Conservation (phyloP, 2,113 vertebrate genomes). For the Paraplagusia blochii region DNA sequence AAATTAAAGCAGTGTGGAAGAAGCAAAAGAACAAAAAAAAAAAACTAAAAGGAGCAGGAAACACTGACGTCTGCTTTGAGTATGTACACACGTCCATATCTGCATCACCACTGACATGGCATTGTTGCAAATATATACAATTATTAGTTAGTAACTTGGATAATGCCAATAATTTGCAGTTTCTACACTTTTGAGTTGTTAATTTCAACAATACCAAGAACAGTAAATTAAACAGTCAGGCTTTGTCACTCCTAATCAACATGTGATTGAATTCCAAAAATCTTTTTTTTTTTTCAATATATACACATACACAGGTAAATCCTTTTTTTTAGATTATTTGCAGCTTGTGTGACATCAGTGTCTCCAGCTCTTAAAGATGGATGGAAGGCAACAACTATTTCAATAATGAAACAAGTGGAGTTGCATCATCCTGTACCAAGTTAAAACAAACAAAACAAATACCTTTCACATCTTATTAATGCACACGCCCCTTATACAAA, state of each 20-base stretch:
- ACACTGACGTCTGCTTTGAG: conserved; percentile 4
- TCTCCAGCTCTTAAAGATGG: conserved; percentile 25
- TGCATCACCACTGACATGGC: conserved; percentile 11
- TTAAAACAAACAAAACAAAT: conserved; percentile 25
- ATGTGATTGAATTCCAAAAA: conserved; percentile 8
- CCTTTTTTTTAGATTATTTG: conserved; percentile 1
- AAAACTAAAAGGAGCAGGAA: not conserved
- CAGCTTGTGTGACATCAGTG: conserved; percentile 29
- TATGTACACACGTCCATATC: not conserved
- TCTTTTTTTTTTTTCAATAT: not conserved
- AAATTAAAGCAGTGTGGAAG: conserved; percentile 25
- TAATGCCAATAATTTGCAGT: conserved; percentile 4
- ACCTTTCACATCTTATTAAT: conserved; percentile 35
- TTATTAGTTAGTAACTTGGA: conserved; percentile 6
- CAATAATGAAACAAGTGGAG: conserved; percentile 25
- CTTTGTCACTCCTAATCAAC: not conserved
- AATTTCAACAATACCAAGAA: conserved; percentile 12
- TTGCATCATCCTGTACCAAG: conserved; percentile 34
- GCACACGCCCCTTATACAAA: conserved; percentile 41
- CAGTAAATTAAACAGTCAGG: conserved; percentile 14
- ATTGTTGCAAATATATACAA: conserved; percentile 3
- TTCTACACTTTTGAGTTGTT: conserved; percentile 8
- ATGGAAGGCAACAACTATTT: conserved; percentile 35
- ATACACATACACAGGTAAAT: conserved; percentile 3
- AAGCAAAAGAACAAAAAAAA: conserved; percentile 2